A percentile compares a stretch with the other conserved stretches of the same genome.
These are phyloP conservation scores for Yasuhikotakia modesta DNA, from an alignment of 2,797 vertebrate genomes.

Conservation along the genomic window DNA sequence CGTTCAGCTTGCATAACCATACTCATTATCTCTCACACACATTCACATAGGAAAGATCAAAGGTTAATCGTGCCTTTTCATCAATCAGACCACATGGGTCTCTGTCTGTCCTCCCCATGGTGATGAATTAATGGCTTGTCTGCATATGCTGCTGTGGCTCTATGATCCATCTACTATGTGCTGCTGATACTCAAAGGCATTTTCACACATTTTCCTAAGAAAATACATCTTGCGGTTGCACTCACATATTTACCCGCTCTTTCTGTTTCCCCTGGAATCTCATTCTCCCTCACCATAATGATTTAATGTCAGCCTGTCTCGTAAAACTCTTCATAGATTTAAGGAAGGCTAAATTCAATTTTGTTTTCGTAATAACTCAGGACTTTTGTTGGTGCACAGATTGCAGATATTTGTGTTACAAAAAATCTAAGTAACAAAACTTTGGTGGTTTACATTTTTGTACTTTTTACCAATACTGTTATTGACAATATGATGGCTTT, in stretches of 20 bases:
- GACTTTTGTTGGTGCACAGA: neutral
- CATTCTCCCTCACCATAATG: constrained; percentile 18
- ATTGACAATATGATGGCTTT: neutral
- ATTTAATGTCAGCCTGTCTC: constrained; percentile 15
- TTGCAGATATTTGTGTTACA: constrained; percentile 7
- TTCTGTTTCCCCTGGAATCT: constrained; percentile 30
- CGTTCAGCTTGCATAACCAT: constrained; percentile 15
- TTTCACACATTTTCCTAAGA: constrained; percentile 39
- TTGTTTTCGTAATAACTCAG: constrained; percentile 29
- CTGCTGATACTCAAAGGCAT: constrained; percentile 7
- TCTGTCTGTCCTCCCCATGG: constrained; percentile 69
- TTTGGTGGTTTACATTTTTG: neutral
- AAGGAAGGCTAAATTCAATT: constrained; percentile 1
- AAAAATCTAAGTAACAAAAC: constrained; percentile 6
- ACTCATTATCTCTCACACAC: constrained; percentile 26
- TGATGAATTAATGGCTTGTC: constrained; percentile 39
- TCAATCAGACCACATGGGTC: constrained; percentile 70
- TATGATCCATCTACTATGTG: constrained; percentile 31
- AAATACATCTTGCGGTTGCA: constrained; percentile 31
- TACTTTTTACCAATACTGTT: neutral
- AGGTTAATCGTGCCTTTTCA: constrained; percentile 77
- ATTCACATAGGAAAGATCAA: constrained; percentile 61
- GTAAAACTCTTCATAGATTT: constrained; percentile 33
- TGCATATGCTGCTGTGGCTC: constrained; percentile 28
- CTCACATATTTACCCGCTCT: constrained; percentile 24